Evolutionary conservation across 2,113 vertebrate genomes (phyloP).

Genomic region (Scophthalmus maximus): DNA sequence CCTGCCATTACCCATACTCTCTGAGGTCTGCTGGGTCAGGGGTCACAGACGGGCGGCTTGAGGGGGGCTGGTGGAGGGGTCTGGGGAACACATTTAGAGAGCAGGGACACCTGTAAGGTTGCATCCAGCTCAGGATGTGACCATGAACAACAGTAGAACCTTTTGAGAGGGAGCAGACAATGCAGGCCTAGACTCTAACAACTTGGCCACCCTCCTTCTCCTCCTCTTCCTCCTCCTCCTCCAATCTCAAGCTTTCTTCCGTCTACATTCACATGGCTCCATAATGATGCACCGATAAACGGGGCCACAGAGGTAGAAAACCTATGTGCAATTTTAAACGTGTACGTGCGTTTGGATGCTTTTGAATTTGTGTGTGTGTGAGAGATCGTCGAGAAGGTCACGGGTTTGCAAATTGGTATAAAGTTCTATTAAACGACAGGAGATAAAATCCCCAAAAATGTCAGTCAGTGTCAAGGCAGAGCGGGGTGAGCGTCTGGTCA

Average conservation of each 20-base stretch:
- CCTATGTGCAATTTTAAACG: constrained; percentile 22
- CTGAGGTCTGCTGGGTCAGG: constrained; percentile 82
- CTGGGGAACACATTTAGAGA: constrained; percentile 89
- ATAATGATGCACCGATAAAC: constrained; percentile 49
- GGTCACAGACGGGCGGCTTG: constrained; percentile 80
- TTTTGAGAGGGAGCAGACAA: constrained; percentile 71
- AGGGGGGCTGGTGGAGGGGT: constrained; percentile 83
- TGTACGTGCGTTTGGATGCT: constrained; percentile 6
- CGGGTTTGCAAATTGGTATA: constrained; percentile 31
- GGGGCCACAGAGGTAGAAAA: constrained; percentile 29
- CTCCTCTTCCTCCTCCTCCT: constrained; percentile 8
- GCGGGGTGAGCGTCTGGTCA: constrained; percentile 56
- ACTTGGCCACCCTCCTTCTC: constrained; percentile 28
- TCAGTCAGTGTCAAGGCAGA: constrained; percentile 57
- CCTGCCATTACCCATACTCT: constrained; percentile 90
- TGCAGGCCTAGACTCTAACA: constrained; percentile 57
- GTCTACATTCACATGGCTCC: constrained; percentile 43
- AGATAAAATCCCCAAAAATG: constrained; percentile 50
- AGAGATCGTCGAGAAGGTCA: constrained; percentile 37
- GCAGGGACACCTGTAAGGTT: constrained; percentile 94
- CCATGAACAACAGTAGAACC: constrained; percentile 66
- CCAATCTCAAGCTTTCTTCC: constrained; percentile 54
- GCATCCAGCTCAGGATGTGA: constrained; percentile 81
- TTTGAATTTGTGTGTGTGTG: neutral
- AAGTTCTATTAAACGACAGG: constrained; percentile 48